Evolutionary conservation across 2,113 vertebrate species (phyloP).

Genomic region (Sialia sialis): DNA sequence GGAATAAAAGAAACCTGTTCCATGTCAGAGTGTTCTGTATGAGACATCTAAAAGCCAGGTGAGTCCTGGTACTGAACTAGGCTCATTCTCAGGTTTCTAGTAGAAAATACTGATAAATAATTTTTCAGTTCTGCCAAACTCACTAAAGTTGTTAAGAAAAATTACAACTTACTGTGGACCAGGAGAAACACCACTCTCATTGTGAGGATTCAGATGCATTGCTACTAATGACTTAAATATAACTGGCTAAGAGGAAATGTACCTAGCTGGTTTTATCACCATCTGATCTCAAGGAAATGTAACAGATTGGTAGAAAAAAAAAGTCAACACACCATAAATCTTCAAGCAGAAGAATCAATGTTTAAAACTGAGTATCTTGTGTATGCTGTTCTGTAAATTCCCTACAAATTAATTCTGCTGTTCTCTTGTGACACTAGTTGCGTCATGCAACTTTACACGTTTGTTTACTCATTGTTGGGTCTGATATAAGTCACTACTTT

Average conservation of each 20-base stretch:
- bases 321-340: background rate
- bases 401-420: background rate
- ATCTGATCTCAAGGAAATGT: background rate
- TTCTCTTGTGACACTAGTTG: background rate
- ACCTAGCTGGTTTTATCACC: background rate
- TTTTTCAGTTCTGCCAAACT: background rate
- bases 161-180: background rate
- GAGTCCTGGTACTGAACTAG: background rate
- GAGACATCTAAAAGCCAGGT: background rate
- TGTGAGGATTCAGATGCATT: background rate
- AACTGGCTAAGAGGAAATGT: background rate
- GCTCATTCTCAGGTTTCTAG: background rate
- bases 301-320: conserved; percentile 24
- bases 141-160: background rate
- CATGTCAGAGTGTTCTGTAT: accelerated
- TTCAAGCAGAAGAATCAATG: conserved; percentile 30
- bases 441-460: background rate
- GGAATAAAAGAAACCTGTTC: background rate
- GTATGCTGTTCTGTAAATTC: background rate
- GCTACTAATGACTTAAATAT: background rate
- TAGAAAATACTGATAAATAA: background rate
- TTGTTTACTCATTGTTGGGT: background rate
- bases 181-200: background rate
- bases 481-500: background rate
- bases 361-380: conserved; percentile 19